These are phyloP conservation scores for Macrocentrus cingulum DNA, from an alignment of 1,140 invertebrate species.

Conservation along the genomic window DNA sequence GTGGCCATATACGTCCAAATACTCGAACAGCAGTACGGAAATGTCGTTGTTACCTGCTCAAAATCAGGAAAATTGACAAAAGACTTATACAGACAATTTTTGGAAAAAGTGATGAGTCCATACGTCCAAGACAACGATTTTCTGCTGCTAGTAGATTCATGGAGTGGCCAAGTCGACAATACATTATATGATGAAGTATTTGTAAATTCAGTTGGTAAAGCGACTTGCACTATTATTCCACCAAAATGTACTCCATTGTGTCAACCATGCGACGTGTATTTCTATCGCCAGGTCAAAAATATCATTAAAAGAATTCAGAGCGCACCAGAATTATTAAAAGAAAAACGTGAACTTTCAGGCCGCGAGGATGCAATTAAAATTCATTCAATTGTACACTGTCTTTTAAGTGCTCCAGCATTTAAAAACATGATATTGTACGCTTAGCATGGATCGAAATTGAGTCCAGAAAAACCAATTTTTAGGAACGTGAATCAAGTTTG, in stretches of 20 bases:
- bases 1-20: constrained; percentile 23
- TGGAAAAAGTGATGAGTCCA: constrained; percentile 18
- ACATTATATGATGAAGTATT: constrained; percentile 31
- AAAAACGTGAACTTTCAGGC: constrained; percentile 19
- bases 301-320: constrained; percentile 26
- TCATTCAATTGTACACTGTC: constrained; percentile 24
- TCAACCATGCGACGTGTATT: no score
- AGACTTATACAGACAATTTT: constrained; percentile 21
- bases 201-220: constrained; percentile 16
- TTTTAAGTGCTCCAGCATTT: constrained; percentile 22
- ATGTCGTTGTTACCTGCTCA: constrained; percentile 22
- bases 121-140: constrained; percentile 28
- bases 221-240: constrained; percentile 30
- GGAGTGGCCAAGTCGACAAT: constrained; percentile 30
- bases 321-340: constrained; percentile 10
- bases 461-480: constrained; percentile 20
- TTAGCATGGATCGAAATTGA: constrained; percentile 24
- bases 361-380: constrained; percentile 28
- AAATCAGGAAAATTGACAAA: constrained; percentile 29
- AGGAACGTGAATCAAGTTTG: constrained; percentile 23
- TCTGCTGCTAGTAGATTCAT: constrained; percentile 33
- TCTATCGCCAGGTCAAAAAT: constrained; percentile 34
- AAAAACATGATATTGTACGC: constrained; percentile 33
- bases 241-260: constrained; percentile 35
- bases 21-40: constrained; percentile 18